These are phyloP conservation scores for Hippocampus comes DNA, from an alignment of 2,113 vertebrate genomes.

Conservation along the genomic window DNA sequence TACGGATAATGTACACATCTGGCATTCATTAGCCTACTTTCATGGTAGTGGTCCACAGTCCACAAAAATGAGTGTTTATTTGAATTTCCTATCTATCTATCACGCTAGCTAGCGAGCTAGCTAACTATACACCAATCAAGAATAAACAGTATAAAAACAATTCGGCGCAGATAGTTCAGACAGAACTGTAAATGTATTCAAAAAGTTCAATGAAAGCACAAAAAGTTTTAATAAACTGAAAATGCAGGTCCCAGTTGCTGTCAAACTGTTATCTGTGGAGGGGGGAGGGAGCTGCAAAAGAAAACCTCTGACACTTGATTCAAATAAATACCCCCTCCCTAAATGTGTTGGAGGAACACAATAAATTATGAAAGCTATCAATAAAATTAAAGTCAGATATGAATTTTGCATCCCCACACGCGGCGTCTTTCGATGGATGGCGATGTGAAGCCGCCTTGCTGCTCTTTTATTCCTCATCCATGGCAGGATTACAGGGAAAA, in stretches of 20 bases:
- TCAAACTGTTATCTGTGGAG: neutral
- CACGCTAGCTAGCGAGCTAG: too few species aligned
- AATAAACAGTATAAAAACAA: too few species aligned
- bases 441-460: neutral
- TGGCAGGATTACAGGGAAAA: slow-evolving; percentile 39
- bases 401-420: neutral
- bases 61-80: too few species aligned
- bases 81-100: too few species aligned
- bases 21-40: too few species aligned
- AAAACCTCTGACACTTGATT: neutral
- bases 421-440: neutral
- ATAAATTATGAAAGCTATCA: slow-evolving; percentile 4
- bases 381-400: slow-evolving; percentile 29
- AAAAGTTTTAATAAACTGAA: neutral
- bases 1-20: too few species aligned
- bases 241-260: neutral
- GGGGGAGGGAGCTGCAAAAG: neutral
- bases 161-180: neutral
- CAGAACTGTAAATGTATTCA: neutral
- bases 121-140: too few species aligned
- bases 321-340: neutral
- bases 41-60: too few species aligned
- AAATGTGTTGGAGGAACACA: neutral
- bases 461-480: slow-evolving; percentile 28
- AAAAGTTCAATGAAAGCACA: neutral